Evolutionary conservation across 1,140 invertebrate species (phyloP).

Genomic region (Sipha flava): DNA sequence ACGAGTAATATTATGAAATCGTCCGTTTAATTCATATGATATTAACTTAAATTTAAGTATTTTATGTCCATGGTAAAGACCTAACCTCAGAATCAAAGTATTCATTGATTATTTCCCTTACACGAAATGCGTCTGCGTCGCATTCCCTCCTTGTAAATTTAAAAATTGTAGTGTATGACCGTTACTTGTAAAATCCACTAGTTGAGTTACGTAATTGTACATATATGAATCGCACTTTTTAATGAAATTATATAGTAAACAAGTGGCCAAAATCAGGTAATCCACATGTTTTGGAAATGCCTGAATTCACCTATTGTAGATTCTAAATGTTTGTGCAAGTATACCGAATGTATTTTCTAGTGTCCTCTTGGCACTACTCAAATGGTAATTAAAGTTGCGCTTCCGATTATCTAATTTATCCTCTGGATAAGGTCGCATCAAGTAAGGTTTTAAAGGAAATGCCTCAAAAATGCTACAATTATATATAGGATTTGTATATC

Average conservation of each 20-base stretch:
- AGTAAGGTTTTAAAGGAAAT: conserved; percentile 37
- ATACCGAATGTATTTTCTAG: background rate
- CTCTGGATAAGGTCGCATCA: background rate
- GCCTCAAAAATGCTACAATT: conserved; percentile 43
- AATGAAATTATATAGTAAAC: conserved; percentile 23
- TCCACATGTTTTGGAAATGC: conserved; percentile 7
- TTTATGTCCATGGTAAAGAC: background rate
- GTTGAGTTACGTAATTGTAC: background rate
- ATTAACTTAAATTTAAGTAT: background rate
- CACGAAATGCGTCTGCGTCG: too few relatives aligned
- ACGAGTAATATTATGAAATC: background rate
- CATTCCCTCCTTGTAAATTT: too few relatives aligned
- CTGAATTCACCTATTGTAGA: conserved; percentile 23
- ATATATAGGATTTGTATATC: conserved; percentile 37
- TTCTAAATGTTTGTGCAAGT: conserved; percentile 16
- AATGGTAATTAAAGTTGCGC: background rate
- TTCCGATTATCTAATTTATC: background rate
- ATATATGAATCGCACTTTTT: conserved; percentile 20
- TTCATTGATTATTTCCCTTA: conserved; percentile 31
- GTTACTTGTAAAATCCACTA: too few relatives aligned
- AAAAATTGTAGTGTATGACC: too few relatives aligned
- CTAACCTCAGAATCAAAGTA: conserved; percentile 26
- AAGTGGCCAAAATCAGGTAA: conserved; percentile 9
- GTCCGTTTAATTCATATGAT: too few relatives aligned
- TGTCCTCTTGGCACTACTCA: background rate